Base-by-base conservation (phyloP, 2,888 invertebrate species). In the Nysson spinosus region DNA sequence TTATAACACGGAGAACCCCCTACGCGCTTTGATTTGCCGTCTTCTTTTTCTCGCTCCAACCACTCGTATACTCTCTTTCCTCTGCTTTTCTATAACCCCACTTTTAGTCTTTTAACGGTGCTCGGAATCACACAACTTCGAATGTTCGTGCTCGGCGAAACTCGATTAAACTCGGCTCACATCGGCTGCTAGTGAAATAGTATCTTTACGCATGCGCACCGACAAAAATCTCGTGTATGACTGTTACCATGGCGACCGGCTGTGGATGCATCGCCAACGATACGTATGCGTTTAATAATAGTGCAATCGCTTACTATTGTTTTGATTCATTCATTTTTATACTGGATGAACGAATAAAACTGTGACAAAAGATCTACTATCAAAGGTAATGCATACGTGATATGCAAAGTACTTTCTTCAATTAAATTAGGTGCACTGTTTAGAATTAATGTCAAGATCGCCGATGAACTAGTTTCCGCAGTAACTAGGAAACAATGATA, bases 221-320 rank as follows among this genome's bases (percentile, higher is more conserved):
- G 7, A 6, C 22, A 14, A 19, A n/a, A 19, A 14, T 26, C 46
- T 54, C 30, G 9, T 30, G 37, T 35, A 56, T 50, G 46, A 42
- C 47, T 68, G 68, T 68, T 68, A 65, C 68, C 68, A 68, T 68
- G 65, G 68, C 46, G 43, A 68, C 68, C 52, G 47, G 35, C 42
- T 55, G 37, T 39, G 42, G 47, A 50, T 37, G 49, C 56, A 11
- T 26, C 30, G 39, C 24, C n/a, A n/a, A n/a, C n/a, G n/a, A n/a
- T n/a, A n/a, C n/a, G n/a, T n/a, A n/a, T n/a, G 11, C 4, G 12
- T 11, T 32, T 32, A 4, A n/a, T n/a, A 32, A 32, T 12, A 32
- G 4, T 32, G 11, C 12, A 11, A 9, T n/a, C 3, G 7, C 4
- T 11, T 32, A 1, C 32, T 4, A n/a, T 1, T 4, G n/a, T 32